phyloP scores from a whole-genome alignment of 2,888 invertebrate species.

The Eupithecia exiguata region DNA sequence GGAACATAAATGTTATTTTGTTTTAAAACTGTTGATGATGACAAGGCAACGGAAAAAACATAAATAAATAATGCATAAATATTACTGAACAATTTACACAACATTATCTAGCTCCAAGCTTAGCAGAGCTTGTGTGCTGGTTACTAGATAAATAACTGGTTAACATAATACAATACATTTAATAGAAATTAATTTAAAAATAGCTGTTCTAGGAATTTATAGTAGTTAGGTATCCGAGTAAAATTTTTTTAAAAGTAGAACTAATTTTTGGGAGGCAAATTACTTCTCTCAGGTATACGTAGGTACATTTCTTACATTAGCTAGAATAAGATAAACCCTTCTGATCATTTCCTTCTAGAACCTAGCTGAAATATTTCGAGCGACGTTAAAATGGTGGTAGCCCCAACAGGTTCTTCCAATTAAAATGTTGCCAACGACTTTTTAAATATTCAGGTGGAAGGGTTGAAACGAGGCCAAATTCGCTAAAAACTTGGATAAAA shows the following conservation, averaged over 20 bases:
- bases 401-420: slow-evolving; percentile 75
- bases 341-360: not conserved
- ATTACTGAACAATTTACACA: too few relatives aligned
- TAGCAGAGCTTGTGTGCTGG: too few relatives aligned
- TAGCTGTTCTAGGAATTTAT: not conserved
- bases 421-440: slow-evolving; percentile 82
- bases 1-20: not conserved
- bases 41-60: too few relatives aligned
- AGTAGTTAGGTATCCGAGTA: too few relatives aligned
- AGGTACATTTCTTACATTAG: not conserved
- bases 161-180: too few relatives aligned
- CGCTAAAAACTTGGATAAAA: slow-evolving; percentile 71
- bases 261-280: not conserved
- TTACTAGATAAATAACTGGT: too few relatives aligned
- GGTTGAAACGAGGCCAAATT: slow-evolving; percentile 68
- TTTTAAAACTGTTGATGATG: not conserved
- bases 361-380: not conserved
- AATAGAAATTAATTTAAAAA: not conserved
- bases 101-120: too few relatives aligned
- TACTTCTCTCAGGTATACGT: not conserved
- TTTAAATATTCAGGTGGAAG: slow-evolving; percentile 81
- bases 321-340: not conserved
- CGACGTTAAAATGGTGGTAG: slow-evolving; percentile 10
- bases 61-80: too few relatives aligned
- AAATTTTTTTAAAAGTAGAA: too few relatives aligned